A percentile compares a stretch with the other conserved stretches of the same genome.
phyloP scores from a whole-genome alignment of 2,113 vertebrate species.

The Andinoacara biseriatus region DNA sequence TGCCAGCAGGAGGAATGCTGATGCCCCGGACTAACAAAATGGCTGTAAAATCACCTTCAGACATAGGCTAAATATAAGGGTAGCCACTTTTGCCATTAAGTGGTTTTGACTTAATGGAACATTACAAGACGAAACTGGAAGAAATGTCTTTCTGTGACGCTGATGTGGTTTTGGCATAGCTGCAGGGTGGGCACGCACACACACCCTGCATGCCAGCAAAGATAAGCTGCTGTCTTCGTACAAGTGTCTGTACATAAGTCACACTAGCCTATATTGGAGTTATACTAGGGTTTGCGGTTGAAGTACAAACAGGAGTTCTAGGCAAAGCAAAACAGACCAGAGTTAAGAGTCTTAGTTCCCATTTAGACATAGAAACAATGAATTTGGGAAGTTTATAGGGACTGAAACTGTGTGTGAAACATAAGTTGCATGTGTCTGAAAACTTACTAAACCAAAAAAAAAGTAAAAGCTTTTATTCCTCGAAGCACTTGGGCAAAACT shows the following conservation, averaged over 20 bases:
- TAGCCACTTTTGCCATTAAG: constrained; percentile 45
- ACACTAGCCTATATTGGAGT: constrained; percentile 29
- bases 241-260: constrained; percentile 39
- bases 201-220: constrained; percentile 26
- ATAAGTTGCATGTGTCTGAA: not conserved
- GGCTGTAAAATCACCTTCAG: constrained; percentile 78
- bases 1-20: constrained; percentile 74
- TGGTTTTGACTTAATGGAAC: constrained; percentile 63
- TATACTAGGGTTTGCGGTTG: not conserved
- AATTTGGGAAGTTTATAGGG: not conserved
- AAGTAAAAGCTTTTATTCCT: not conserved
- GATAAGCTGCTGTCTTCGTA: constrained; percentile 52
- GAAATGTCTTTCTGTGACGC: constrained; percentile 30
- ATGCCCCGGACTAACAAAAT: constrained; percentile 81
- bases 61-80: constrained; percentile 55
- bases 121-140: constrained; percentile 42
- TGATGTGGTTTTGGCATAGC: constrained; percentile 39
- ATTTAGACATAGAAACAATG: not conserved
- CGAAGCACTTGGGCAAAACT: not conserved
- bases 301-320: not conserved
- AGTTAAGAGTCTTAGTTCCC: not conserved
- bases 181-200: constrained; percentile 14
- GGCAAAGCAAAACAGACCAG: not conserved
- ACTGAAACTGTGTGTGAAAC: not conserved
- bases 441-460: not conserved